Conservation (phyloP, 2,113 vertebrate genomes). For the Dermatemys mawii region DNA sequence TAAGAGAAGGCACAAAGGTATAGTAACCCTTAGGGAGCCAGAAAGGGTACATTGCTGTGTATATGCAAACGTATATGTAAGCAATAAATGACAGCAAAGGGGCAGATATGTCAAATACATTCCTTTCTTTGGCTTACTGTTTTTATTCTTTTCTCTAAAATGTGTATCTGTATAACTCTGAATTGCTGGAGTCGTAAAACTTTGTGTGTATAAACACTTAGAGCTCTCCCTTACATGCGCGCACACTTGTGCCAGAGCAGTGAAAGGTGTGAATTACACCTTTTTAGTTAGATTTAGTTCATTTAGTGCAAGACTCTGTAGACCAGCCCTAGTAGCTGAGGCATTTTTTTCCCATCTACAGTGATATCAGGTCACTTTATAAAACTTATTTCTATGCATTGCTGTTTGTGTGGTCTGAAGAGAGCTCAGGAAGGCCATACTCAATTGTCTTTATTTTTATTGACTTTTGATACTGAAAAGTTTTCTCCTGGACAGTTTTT, state of each 20-base stretch:
- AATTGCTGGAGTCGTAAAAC: neutral
- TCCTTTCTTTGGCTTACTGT: neutral
- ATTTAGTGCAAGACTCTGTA: neutral
- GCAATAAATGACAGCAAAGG: neutral
- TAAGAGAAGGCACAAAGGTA: constrained; percentile 98
- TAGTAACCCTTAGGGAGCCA: neutral
- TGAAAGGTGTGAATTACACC: constrained; percentile 30
- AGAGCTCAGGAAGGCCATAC: neutral
- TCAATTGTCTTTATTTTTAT: neutral
- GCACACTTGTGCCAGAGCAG: neutral
- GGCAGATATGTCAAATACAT: fast-evolving
- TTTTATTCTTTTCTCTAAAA: neutral
- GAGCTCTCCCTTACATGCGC: neutral
- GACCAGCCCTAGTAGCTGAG: neutral
- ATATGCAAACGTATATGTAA: neutral
- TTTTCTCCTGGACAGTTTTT: neutral
- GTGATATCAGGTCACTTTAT: constrained; percentile 6
- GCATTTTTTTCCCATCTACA: constrained; percentile 21
- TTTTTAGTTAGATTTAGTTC: neutral
- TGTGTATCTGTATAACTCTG: fast-evolving
- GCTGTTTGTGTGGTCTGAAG: neutral
- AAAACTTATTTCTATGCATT: neutral
- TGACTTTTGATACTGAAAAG: neutral
- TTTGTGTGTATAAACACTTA: neutral
- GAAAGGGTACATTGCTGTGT: neutral